phyloP scores from a whole-genome alignment of 2,888 invertebrate genomes.

The Temnothorax ravouxi region DNA sequence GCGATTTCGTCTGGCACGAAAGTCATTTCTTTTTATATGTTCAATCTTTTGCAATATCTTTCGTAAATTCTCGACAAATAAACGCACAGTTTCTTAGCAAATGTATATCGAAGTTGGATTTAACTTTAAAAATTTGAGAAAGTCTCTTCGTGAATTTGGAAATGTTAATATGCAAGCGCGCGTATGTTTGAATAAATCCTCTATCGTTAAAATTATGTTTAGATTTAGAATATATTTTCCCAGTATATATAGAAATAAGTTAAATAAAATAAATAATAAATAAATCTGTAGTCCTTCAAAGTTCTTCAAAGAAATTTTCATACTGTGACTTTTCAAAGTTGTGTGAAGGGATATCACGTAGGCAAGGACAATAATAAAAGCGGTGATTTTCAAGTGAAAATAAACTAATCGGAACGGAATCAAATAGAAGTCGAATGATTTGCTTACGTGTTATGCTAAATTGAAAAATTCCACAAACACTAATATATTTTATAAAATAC shows the following conservation, averaged over 20 bases:
- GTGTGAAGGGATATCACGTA: not conserved
- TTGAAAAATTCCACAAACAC: no score
- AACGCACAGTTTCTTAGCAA: not conserved
- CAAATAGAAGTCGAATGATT: not conserved
- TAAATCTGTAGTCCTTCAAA: not conserved
- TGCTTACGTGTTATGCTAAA: not conserved
- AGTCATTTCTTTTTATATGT: not conserved
- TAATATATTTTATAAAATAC: not conserved
- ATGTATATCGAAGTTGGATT: not conserved
- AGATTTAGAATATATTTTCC: not conserved
- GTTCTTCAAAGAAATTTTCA: not conserved
- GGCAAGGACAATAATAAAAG: not conserved
- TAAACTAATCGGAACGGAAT: not conserved
- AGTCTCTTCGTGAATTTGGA: not conserved
- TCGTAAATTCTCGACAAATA: not conserved
- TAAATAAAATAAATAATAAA: not conserved
- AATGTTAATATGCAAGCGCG: not conserved
- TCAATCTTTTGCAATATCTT: not conserved
- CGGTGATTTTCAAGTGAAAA: not conserved
- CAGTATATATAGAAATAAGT: not conserved
- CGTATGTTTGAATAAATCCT: not conserved
- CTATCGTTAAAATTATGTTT: conserved; percentile 6
- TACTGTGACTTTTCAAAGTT: not conserved
- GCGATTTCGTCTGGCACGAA: not conserved
- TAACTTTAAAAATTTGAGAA: not conserved